A percentile compares a stretch with the other conserved stretches of the same genome.
Conservation (phyloP, 2,888 invertebrate species). For the Alloplasta piceator region DNA sequence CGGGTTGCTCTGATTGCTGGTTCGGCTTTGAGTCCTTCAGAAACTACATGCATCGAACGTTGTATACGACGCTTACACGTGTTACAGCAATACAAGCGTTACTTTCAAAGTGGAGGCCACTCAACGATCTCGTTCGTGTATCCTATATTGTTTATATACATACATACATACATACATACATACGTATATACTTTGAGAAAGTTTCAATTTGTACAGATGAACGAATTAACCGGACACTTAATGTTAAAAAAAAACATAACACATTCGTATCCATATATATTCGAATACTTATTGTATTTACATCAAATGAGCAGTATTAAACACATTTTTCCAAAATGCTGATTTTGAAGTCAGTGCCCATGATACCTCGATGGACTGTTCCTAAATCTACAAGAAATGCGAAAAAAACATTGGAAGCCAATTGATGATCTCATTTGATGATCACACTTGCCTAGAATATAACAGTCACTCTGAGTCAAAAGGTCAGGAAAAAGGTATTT, state of each 20-base stretch:
- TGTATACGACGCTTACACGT: constrained; percentile 23
- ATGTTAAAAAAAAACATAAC: neutral
- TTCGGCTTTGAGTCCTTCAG: constrained; percentile 21
- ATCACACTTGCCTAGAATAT: too few relatives aligned
- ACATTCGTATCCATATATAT: neutral
- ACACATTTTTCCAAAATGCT: too few relatives aligned
- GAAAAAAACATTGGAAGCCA: too few relatives aligned
- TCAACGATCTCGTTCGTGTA: constrained; percentile 39
- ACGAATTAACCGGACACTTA: neutral
- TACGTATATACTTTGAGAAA: constrained; percentile 1
- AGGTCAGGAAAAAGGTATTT: too few relatives aligned
- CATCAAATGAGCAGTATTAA: too few relatives aligned
- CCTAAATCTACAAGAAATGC: too few relatives aligned
- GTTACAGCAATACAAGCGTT: constrained; percentile 39
- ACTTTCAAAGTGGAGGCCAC: constrained; percentile 52
- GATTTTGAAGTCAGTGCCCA: too few relatives aligned
- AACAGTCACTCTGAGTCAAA: too few relatives aligned
- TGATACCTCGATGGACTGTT: too few relatives aligned
- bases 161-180: neutral
- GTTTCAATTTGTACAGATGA: neutral
- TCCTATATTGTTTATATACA: constrained; percentile 4
- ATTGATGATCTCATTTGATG: too few relatives aligned
- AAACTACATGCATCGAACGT: constrained; percentile 36
- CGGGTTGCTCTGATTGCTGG: constrained; percentile 11
- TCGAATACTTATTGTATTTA: neutral